Conservation (phyloP, 2,888 invertebrate genomes). For the Agapostemon virescens region DNA sequence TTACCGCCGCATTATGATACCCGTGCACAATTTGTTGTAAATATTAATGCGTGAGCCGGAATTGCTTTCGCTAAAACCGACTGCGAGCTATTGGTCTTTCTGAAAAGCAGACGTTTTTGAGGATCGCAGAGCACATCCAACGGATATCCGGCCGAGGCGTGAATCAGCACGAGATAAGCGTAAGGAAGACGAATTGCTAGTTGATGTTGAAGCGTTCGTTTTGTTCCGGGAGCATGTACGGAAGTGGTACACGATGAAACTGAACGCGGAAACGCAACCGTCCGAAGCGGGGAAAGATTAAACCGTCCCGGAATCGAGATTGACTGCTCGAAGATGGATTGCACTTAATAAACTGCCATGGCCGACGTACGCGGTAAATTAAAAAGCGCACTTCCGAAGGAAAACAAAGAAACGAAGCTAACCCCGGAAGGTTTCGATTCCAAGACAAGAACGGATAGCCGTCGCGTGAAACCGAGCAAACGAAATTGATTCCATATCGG, state of each 20-base stretch:
- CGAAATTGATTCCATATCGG: slow-evolving; percentile 45
- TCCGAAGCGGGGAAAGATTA: slow-evolving; percentile 22
- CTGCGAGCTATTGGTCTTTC: neutral
- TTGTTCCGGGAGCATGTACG: neutral
- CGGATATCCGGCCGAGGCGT: neutral
- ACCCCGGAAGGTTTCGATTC: neutral
- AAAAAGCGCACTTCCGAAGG: slow-evolving; percentile 5
- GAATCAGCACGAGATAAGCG: neutral
- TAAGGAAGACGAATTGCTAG: neutral
- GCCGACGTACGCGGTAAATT: slow-evolving; percentile 4
- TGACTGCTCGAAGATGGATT: slow-evolving; percentile 53
- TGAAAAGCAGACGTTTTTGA: neutral
- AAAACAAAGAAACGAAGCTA: neutral
- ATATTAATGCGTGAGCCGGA: no score
- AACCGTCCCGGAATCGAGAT: slow-evolving; percentile 27
- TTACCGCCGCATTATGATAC: no score
- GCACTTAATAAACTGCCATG: slow-evolving; percentile 52
- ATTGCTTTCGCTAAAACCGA: no score
- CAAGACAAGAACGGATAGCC: neutral
- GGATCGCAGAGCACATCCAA: neutral
- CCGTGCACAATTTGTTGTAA: no score
- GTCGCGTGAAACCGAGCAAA: slow-evolving; percentile 1
- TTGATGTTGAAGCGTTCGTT: neutral
- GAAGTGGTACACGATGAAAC: neutral
- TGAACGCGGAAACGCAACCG: slow-evolving; percentile 23